These are phyloP conservation scores for Cherax destructor DNA, from an alignment of 1,140 invertebrate genomes.

Conservation along the genomic window DNA sequence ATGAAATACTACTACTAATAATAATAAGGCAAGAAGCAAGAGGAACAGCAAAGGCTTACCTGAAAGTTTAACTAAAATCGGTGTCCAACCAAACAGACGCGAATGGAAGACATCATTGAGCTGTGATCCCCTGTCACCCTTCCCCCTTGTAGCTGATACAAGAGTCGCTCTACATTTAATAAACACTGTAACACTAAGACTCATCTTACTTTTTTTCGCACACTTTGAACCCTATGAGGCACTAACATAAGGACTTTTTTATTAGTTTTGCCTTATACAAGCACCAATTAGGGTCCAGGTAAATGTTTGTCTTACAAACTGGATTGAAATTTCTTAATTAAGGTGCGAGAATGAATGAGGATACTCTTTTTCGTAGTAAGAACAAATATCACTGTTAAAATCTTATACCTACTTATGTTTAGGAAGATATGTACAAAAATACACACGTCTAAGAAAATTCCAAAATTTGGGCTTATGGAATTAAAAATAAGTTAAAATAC, in stretches of 20 bases:
- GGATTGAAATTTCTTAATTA: too few relatives aligned
- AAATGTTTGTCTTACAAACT: neutral
- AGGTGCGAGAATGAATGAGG: neutral
- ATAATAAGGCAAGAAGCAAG: neutral
- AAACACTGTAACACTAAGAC: too few relatives aligned
- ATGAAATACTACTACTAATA: neutral
- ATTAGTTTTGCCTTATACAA: neutral
- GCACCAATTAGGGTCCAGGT: neutral
- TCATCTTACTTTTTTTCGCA: too few relatives aligned
- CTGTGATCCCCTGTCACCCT: slow-evolving; percentile 20
- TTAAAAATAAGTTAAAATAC: neutral
- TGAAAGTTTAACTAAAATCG: too few relatives aligned
- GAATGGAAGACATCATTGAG: too few relatives aligned
- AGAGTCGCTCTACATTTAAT: neutral
- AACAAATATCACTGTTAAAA: neutral
- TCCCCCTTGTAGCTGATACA: slow-evolving; percentile 44
- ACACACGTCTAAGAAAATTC: neutral
- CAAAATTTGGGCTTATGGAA: neutral
- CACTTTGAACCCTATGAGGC: slow-evolving; percentile 22
- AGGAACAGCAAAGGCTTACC: too few relatives aligned
- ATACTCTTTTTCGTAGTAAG: neutral
- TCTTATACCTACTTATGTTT: neutral
- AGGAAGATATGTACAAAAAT: neutral
- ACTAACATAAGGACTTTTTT: neutral
- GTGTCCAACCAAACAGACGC: too few relatives aligned